Evolutionary conservation across 2,113 vertebrate species (phyloP).

Genomic region (Scomber scombrus): DNA sequence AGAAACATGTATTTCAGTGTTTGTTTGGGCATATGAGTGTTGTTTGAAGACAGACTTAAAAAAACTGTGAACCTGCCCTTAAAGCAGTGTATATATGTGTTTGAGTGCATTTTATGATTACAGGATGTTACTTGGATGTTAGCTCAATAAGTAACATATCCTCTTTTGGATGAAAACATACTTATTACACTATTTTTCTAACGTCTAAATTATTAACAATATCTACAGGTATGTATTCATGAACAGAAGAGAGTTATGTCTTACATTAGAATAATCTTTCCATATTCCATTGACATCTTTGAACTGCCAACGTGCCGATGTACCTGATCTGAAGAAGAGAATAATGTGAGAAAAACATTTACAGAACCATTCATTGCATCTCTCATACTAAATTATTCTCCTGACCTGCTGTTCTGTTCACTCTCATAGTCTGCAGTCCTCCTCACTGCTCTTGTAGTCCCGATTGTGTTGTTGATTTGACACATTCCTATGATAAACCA

Average conservation of each 20-base stretch:
- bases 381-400: neutral
- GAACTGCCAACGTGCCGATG: slow-evolving; percentile 68
- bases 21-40: too few species aligned
- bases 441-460: slow-evolving; percentile 58
- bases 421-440: slow-evolving; percentile 23
- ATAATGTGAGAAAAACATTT: neutral
- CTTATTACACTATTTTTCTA: too few species aligned
- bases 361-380: neutral
- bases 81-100: too few species aligned
- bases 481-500: slow-evolving; percentile 65
- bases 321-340: slow-evolving; percentile 26
- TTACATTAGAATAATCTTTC: slow-evolving; percentile 72
- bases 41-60: too few species aligned
- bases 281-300: slow-evolving; percentile 54
- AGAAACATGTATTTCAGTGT: too few species aligned
- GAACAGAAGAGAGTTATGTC: neutral
- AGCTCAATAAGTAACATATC: too few species aligned
- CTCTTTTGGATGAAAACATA: too few species aligned
- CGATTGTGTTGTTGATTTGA: slow-evolving; percentile 58
- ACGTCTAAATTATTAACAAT: too few species aligned
- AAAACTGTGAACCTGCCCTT: too few species aligned
- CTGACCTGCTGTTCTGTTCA: slow-evolving; percentile 58
- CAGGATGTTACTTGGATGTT: too few species aligned
- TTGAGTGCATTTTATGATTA: too few species aligned
- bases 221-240: too few species aligned